Evolutionary conservation across 2,797 vertebrate species (phyloP), one percentile per base, ranked within the genome.

Genomic region (Leontocebus nigricollis): DNA sequence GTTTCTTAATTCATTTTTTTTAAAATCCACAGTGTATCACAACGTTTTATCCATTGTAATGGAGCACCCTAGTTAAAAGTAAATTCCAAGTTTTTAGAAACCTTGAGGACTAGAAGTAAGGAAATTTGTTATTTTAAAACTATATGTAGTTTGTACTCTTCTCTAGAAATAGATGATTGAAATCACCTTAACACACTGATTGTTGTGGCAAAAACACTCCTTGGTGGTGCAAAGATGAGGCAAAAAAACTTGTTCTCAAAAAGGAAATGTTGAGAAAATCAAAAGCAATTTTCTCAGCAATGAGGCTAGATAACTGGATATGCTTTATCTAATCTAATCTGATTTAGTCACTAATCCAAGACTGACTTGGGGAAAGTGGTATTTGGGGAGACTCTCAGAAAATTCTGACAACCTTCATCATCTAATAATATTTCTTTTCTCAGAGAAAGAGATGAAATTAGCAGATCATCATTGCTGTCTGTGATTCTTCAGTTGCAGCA

Each of bases 201-300:
- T 41, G 4, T 50, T 83, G 93, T 76, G 22, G 36, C 27, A 84
- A 88, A 97, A 88, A 67, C 27, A 88, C 30, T n/a, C 64, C 36
- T 61, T 52, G 7, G 41, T 33, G 73, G 83, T 96, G 81, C 77
- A 81, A 91, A 93, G 61, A 46, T 50, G 41, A 80, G 9, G 39
- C 50, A 90, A 93, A 90, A 90, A 12, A 80, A 73, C 39, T 61
- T 81, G 67, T 44, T 84, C 61, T 87, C 24, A 90, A 94, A 96
- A 90, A 90, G 41, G 22, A 88, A 93, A 92, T 30, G 20, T 1
- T 92, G 59, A 94, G 10, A 95, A 89, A 95, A 70, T 75, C 12
- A 22, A 81, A 80, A 80, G 20, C 8, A 55, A 75, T 73, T 55
- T 80, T 15, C 41, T 81, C 57, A 30, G 17, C 11, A 80, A 76